Evolutionary conservation across 1,140 invertebrate genomes (phyloP).

Genomic region (Drosophila chauvacae): DNA sequence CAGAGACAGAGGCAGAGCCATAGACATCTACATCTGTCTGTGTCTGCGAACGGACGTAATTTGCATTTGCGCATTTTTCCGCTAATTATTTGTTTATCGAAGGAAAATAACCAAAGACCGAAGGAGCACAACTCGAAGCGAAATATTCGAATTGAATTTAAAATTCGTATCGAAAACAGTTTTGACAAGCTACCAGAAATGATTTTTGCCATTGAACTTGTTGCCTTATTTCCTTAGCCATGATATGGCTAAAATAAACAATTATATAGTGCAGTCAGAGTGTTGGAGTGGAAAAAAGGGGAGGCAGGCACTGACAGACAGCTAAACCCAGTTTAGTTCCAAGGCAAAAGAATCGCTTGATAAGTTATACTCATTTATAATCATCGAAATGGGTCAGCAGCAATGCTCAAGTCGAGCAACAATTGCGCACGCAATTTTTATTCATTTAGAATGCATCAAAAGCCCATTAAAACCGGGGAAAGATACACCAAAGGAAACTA

Average conservation of each 20-base stretch:
- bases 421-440: constrained; percentile 48
- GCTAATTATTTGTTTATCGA: constrained; percentile 53
- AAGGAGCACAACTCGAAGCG: constrained; percentile 4
- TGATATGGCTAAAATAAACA: constrained; percentile 22
- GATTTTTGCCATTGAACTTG: constrained; percentile 48
- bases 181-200: constrained; percentile 35
- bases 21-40: constrained; percentile 42
- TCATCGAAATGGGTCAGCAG: constrained; percentile 42
- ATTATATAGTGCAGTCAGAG: background rate
- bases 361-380: constrained; percentile 48
- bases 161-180: constrained; percentile 28
- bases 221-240: constrained; percentile 12
- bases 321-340: constrained; percentile 43
- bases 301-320: background rate
- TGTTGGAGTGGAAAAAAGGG: no score
- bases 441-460: constrained; percentile 50
- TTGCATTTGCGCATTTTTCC: constrained; percentile 52
- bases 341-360: constrained; percentile 34
- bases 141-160: constrained; percentile 15
- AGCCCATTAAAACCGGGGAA: constrained; percentile 29
- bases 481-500: background rate
- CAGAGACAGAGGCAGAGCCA: background rate
- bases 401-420: constrained; percentile 36
- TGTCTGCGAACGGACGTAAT: constrained; percentile 23
- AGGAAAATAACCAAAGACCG: constrained; percentile 42